Conservation (phyloP, 2,797 vertebrate species). For the Champsocephalus gunnari region DNA sequence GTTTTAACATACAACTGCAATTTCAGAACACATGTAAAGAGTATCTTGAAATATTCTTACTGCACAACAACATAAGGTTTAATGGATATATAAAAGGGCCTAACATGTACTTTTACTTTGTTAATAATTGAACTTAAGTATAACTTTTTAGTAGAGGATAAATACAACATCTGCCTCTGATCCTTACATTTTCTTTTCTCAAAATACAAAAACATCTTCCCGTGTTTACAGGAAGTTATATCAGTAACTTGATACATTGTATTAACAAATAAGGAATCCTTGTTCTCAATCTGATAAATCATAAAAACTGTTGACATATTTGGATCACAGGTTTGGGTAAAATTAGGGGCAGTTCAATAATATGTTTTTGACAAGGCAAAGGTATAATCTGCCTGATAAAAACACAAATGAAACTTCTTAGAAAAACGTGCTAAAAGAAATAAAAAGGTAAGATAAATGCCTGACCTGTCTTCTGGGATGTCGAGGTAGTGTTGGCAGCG, state of each 20-base stretch:
- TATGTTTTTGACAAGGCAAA: neutral
- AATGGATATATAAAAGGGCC: too few species aligned
- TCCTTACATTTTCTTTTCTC: too few species aligned
- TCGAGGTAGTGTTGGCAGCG: neutral
- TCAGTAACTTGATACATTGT: neutral
- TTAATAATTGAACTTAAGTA: neutral
- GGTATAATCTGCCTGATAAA: neutral
- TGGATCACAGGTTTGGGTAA: neutral
- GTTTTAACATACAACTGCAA: too few species aligned
- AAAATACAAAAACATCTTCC: neutral
- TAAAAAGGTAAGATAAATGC: neutral
- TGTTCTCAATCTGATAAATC: constrained; percentile 1
- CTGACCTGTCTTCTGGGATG: neutral
- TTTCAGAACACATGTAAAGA: too few species aligned
- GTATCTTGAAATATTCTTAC: too few species aligned
- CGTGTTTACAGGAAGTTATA: neutral
- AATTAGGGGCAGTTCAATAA: neutral
- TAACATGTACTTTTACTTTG: neutral
- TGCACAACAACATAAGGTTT: too few species aligned
- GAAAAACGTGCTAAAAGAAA: neutral
- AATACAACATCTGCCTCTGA: neutral
- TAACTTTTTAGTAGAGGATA: neutral
- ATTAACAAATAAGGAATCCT: neutral
- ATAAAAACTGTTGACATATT: neutral
- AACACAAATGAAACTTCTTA: neutral